Percentiles rank a stretch among this genome's conserved stretches.
Evolutionary conservation across 2,888 invertebrate genomes (phyloP).

Genomic region (Dione vanillae): DNA sequence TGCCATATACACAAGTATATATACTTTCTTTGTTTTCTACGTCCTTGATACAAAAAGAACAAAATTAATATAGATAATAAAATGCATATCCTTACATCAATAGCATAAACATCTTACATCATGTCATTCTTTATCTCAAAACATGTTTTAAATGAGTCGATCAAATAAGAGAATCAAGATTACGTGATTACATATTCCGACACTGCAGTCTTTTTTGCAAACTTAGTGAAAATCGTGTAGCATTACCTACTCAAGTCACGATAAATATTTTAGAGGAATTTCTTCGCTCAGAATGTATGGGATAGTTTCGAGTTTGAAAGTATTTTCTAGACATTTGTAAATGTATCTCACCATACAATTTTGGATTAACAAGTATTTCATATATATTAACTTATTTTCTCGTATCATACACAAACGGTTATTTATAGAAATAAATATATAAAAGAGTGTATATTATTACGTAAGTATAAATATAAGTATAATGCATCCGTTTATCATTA

Average conservation of each 20-base stretch:
- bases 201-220: constrained; percentile 37
- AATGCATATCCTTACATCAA: neutral
- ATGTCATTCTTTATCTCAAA: constrained; percentile 27
- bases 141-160: constrained; percentile 40
- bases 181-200: constrained; percentile 42
- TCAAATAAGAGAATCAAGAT: constrained; percentile 43
- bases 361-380: constrained; percentile 28
- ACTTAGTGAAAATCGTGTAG: constrained; percentile 43
- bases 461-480: constrained; percentile 23
- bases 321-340: constrained; percentile 33
- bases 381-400: constrained; percentile 2
- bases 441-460: neutral
- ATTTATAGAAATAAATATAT: neutral
- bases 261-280: constrained; percentile 44
- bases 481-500: constrained; percentile 35
- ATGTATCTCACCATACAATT: constrained; percentile 25
- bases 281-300: constrained; percentile 33
- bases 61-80: neutral
- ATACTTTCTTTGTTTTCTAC: no score
- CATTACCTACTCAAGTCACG: constrained; percentile 41
- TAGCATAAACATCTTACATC: neutral
- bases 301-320: constrained; percentile 32
- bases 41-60: neutral
- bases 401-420: neutral
- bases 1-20: no score